Conservation (phyloP, 35 echinoderm and acorn worm species). For the Lytechinus pictus region DNA sequence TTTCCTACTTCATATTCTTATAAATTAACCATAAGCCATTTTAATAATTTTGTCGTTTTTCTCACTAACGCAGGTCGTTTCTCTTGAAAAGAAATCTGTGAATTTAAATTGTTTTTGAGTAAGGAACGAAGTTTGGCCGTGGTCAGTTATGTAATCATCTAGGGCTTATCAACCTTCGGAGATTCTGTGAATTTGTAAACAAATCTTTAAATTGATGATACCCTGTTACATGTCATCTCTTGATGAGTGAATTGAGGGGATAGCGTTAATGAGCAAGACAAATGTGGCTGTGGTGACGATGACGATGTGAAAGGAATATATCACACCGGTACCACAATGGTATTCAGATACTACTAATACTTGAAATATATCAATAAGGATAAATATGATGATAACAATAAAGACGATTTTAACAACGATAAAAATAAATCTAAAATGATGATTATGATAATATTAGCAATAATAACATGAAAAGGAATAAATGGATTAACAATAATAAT, state of each 20-base stretch:
- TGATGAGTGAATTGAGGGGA: background rate
- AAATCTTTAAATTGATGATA: background rate
- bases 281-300: background rate
- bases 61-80: background rate
- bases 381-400: too few species aligned
- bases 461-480: too few species aligned
- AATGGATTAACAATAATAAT: too few species aligned
- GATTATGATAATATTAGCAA: too few species aligned
- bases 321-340: too few species aligned
- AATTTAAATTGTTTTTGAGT: background rate
- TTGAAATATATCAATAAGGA: too few species aligned
- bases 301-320: too few species aligned
- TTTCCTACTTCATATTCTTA: background rate
- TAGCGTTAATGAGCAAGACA: background rate
- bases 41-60: background rate
- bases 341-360: too few species aligned
- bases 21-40: background rate
- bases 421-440: too few species aligned
- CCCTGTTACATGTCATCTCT: constrained; percentile 1
- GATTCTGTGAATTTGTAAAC: background rate
- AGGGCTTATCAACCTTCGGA: background rate
- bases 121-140: background rate
- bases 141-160: background rate
- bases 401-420: too few species aligned
- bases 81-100: background rate